phyloP scores from a whole-genome alignment of 2,888 invertebrate genomes.

The Phengaris arion region DNA sequence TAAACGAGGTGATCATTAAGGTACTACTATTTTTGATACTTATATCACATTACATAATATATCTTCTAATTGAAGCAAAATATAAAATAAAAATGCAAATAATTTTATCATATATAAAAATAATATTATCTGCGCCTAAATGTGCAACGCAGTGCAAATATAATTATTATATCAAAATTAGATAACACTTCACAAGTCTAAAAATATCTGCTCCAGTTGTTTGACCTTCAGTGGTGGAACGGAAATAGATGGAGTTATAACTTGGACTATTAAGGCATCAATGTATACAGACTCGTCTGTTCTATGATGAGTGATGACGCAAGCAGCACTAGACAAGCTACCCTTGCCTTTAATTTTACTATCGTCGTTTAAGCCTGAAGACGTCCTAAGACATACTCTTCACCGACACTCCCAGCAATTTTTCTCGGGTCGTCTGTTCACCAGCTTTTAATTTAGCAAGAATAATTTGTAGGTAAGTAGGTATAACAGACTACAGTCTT shows the following conservation, averaged over 20 bases:
- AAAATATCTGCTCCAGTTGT: slow-evolving; percentile 27
- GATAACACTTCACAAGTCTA: slow-evolving; percentile 15
- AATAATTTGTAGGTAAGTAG: too few relatives aligned
- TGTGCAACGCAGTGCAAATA: neutral
- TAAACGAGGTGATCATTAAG: too few relatives aligned
- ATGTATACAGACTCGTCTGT: neutral
- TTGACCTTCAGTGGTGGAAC: slow-evolving; percentile 22
- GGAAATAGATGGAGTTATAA: slow-evolving; percentile 17
- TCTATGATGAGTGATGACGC: neutral
- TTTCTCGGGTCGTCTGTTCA: too few relatives aligned
- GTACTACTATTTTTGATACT: too few relatives aligned
- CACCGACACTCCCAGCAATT: too few relatives aligned
- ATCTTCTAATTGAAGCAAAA: too few relatives aligned
- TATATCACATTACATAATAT: too few relatives aligned
- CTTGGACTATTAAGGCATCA: slow-evolving; percentile 16
- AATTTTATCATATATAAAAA: neutral
- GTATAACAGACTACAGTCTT: too few relatives aligned
- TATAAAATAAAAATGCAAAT: neutral
- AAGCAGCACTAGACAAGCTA: neutral
- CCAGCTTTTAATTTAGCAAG: too few relatives aligned
- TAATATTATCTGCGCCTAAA: neutral
- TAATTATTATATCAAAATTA: slow-evolving; percentile 24
- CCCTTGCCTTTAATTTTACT: too few relatives aligned
- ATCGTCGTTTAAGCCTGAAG: too few relatives aligned
- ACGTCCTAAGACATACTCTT: too few relatives aligned